Conservation (phyloP, 37 sponge, comb jelly and placozoan genomes). For the Bolinopsis microptera region DNA sequence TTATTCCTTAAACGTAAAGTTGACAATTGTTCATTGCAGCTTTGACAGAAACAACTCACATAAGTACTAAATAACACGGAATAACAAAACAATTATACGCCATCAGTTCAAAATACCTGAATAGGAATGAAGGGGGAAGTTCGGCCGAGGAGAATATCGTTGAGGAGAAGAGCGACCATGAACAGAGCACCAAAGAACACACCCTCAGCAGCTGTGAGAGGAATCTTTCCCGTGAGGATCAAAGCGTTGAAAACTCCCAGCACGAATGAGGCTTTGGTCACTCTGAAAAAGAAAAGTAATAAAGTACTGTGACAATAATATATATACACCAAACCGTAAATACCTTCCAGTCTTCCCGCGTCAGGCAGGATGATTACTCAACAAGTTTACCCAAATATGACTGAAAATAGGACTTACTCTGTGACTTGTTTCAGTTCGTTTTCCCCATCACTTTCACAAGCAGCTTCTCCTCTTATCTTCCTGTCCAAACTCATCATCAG, state of each 20-base stretch:
- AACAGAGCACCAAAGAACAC: background rate
- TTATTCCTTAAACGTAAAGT: background rate
- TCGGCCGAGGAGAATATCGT: conserved; percentile 17
- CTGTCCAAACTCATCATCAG: conserved; percentile 51
- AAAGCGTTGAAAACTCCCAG: background rate
- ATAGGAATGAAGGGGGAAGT: background rate
- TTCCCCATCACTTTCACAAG: background rate
- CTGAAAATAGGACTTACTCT: too few relatives aligned
- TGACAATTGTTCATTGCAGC: too few relatives aligned
- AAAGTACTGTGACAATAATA: too few relatives aligned
- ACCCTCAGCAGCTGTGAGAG: background rate
- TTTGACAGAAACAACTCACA: too few relatives aligned
- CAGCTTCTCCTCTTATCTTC: background rate
- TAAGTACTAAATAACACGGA: too few relatives aligned
- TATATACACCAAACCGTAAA: too few relatives aligned
- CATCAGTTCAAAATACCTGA: background rate
- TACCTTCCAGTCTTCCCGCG: too few relatives aligned
- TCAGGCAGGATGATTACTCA: too few relatives aligned
- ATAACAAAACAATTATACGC: too few relatives aligned
- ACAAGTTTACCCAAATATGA: too few relatives aligned
- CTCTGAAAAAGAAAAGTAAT: background rate
- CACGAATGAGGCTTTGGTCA: conserved; percentile 22
- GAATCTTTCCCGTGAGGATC: background rate
- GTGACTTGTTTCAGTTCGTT: conserved; percentile 46
- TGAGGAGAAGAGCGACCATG: conserved; percentile 19